Evolutionary conservation across 2,113 vertebrate species (phyloP).

Genomic region (Oncorhynchus mykiss): DNA sequence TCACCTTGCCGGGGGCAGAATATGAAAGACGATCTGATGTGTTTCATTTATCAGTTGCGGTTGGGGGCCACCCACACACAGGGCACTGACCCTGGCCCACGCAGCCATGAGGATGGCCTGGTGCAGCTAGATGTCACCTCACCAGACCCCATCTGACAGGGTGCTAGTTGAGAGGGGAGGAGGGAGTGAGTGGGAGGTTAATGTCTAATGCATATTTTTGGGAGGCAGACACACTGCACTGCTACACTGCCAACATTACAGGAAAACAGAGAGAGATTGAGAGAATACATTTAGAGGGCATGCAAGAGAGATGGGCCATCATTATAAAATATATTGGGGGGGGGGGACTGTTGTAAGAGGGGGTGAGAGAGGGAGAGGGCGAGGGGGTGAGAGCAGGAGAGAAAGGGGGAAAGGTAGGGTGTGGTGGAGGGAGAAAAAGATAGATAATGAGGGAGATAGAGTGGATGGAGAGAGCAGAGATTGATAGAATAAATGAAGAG

Average conservation of each 20-base stretch:
- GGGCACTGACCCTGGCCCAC: background rate
- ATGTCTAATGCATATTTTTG: background rate
- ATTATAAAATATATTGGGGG: too few relatives aligned
- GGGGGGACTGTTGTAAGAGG: background rate
- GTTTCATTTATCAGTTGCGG: background rate
- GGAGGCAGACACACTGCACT: background rate
- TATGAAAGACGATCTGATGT: constrained; percentile 8
- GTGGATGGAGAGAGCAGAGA: background rate
- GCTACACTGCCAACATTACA: background rate
- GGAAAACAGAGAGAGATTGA: background rate
- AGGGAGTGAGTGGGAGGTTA: background rate
- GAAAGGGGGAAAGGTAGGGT: background rate
- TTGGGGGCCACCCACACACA: background rate
- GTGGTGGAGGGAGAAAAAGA: background rate
- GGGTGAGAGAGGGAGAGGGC: background rate
- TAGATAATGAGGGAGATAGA: background rate
- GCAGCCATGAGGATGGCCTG: background rate
- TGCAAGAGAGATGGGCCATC: background rate
- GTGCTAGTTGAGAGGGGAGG: background rate
- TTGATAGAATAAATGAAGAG: too few relatives aligned
- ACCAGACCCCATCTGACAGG: background rate
- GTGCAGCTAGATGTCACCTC: background rate
- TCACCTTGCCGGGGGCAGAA: constrained; percentile 4
- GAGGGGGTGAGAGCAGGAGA: background rate
- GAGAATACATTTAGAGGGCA: background rate